phyloP scores from a whole-genome alignment of 2,888 invertebrate species.

The Rhodophaea formosa region DNA sequence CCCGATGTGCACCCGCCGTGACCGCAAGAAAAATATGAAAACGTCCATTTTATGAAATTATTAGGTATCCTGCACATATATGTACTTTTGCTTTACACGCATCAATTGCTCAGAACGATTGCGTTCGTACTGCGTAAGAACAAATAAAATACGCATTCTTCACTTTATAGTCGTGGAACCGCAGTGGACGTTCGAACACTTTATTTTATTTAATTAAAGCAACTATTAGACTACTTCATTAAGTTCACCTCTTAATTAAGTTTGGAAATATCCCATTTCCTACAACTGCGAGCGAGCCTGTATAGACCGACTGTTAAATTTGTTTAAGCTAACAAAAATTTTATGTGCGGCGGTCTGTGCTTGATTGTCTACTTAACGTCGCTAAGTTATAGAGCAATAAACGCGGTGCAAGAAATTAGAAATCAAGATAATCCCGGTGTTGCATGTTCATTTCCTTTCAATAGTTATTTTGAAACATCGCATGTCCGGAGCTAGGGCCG shows the following conservation, averaged over 20 bases:
- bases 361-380: conserved; percentile 3
- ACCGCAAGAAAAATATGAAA: conserved; percentile 73
- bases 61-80: conserved; percentile 46
- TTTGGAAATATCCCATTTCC: conserved; percentile 9
- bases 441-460: conserved; percentile 44
- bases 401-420: conserved; percentile 24
- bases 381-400: conserved; percentile 19
- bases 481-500: conserved; percentile 43
- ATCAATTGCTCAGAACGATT: conserved; percentile 27
- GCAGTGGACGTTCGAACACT: not conserved
- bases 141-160: conserved; percentile 7
- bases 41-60: conserved; percentile 63
- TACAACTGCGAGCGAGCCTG: not conserved
- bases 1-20: conserved; percentile 71
- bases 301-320: conserved; percentile 2
- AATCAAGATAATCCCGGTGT: conserved; percentile 37
- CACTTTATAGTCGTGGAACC: conserved; percentile 6
- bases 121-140: conserved; percentile 12
- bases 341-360: conserved; percentile 3
- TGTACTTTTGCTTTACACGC: conserved; percentile 33
- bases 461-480: conserved; percentile 55
- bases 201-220: conserved; percentile 16
- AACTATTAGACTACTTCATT: conserved; percentile 16
- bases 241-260: conserved; percentile 19
- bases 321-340: conserved; percentile 16